These are phyloP conservation scores for Lytechinus variegatus DNA, from an alignment of 35 echinoderm and acorn worm genomes.

Conservation along the genomic window DNA sequence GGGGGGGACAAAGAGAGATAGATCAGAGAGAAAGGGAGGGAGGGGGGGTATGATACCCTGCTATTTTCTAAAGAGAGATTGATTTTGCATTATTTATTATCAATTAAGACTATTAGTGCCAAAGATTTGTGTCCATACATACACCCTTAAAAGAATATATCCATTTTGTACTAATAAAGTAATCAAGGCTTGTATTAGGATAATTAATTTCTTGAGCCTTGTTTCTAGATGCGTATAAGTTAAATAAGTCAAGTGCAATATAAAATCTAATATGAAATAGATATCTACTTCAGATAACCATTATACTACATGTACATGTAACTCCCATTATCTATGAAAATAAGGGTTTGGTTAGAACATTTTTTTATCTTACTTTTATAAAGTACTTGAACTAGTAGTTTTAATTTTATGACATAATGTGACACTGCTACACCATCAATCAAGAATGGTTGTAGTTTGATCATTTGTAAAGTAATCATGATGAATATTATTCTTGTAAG, in stretches of 20 bases:
- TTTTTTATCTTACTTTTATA: neutral
- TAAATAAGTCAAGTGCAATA: neutral
- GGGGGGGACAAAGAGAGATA: too few relatives aligned
- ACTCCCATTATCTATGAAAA: neutral
- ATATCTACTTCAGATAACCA: neutral
- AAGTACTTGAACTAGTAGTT: neutral
- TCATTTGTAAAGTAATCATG: neutral
- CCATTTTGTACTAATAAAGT: neutral
- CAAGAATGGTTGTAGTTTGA: neutral
- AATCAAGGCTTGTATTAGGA: neutral
- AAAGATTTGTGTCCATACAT: neutral
- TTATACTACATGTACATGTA: too few relatives aligned
- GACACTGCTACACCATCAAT: neutral
- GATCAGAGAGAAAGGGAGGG: too few relatives aligned
- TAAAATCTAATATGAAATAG: constrained; percentile 1
- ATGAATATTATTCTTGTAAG: neutral
- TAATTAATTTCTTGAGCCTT: too few relatives aligned
- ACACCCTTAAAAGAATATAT: neutral
- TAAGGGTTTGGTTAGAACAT: neutral
- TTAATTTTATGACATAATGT: neutral
- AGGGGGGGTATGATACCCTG: too few relatives aligned
- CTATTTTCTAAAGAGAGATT: neutral
- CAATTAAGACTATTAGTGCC: neutral
- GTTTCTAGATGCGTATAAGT: too few relatives aligned
- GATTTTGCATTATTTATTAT: neutral